A percentile compares a stretch with the other conserved stretches of the same genome.
Evolutionary conservation across 2,797 vertebrate genomes (phyloP).

Genomic region (Lindbergichthys nudifrons): DNA sequence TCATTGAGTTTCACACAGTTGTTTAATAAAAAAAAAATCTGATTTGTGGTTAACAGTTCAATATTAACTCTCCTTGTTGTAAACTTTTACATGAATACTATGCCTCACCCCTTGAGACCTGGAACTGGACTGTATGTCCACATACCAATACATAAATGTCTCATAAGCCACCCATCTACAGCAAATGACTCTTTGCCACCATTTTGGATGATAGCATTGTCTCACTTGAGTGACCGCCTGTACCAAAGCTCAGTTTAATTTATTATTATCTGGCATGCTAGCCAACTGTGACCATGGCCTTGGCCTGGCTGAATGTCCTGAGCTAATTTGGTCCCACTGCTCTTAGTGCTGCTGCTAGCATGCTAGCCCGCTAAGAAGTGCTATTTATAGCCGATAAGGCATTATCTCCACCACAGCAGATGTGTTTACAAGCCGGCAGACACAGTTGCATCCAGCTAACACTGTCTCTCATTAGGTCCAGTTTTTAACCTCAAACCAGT

Average conservation of each 20-base stretch:
- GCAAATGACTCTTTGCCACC: not conserved
- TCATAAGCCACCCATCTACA: not conserved
- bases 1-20: no score
- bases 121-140: no score
- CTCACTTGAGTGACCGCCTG: not conserved
- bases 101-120: no score
- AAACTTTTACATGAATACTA: no score
- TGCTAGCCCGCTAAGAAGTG: constrained; percentile 59
- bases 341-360: constrained; percentile 54
- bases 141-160: not conserved
- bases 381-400: constrained; percentile 69
- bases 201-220: not conserved
- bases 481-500: constrained; percentile 35
- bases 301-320: constrained; percentile 46
- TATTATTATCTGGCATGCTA: constrained; percentile 23
- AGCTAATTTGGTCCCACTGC: constrained; percentile 63
- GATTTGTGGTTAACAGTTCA: no score
- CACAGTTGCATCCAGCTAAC: constrained; percentile 42
- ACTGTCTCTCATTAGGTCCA: constrained; percentile 21
- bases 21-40: no score
- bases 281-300: constrained; percentile 53
- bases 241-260: not conserved
- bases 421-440: constrained; percentile 53
- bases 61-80: no score
- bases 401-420: constrained; percentile 64